phyloP scores from a whole-genome alignment of 2,888 invertebrate genomes.

The Diplazon laetatorius region DNA sequence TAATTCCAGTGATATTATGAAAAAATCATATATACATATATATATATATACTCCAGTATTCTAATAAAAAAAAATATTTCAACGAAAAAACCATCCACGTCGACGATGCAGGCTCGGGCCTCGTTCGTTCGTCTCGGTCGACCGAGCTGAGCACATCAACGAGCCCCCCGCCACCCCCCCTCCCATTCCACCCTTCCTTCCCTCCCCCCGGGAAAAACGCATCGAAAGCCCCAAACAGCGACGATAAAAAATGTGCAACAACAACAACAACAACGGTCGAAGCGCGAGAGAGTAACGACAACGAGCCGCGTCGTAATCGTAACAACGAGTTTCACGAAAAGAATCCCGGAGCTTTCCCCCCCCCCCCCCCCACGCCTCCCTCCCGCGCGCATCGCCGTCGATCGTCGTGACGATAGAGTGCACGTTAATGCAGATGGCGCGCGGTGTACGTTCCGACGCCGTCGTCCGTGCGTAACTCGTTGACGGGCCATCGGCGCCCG shows the following conservation, averaged over 20 bases:
- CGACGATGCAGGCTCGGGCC: slow-evolving; percentile 7
- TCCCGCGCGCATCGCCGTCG: slow-evolving; percentile 38
- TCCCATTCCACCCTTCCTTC: too few relatives aligned
- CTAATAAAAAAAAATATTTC: too few relatives aligned
- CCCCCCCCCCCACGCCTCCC: too few relatives aligned
- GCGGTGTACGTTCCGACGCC: slow-evolving; percentile 3
- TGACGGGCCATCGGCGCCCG: slow-evolving; percentile 36
- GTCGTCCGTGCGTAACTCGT: slow-evolving; percentile 51
- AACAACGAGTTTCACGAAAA: slow-evolving; percentile 76
- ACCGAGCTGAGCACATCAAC: slow-evolving; percentile 42
- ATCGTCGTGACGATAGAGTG: slow-evolving; percentile 30
- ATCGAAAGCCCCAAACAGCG: slow-evolving; percentile 44
- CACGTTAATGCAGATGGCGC: not conserved
- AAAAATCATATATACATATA: slow-evolving; percentile 67
- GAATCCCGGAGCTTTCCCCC: slow-evolving; percentile 62
- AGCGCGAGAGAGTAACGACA: slow-evolving; percentile 64
- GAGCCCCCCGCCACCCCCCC: not conserved
- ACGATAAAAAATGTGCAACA: slow-evolving; percentile 37
- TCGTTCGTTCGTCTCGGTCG: slow-evolving; percentile 33
- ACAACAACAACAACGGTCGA: slow-evolving; percentile 59
- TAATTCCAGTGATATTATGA: slow-evolving; percentile 7
- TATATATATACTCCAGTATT: too few relatives aligned
- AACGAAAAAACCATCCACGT: too few relatives aligned
- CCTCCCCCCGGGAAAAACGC: too few relatives aligned
- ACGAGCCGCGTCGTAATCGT: slow-evolving; percentile 77